Conservation (phyloP, 2,797 vertebrate genomes). For the Valencia hispanica region DNA sequence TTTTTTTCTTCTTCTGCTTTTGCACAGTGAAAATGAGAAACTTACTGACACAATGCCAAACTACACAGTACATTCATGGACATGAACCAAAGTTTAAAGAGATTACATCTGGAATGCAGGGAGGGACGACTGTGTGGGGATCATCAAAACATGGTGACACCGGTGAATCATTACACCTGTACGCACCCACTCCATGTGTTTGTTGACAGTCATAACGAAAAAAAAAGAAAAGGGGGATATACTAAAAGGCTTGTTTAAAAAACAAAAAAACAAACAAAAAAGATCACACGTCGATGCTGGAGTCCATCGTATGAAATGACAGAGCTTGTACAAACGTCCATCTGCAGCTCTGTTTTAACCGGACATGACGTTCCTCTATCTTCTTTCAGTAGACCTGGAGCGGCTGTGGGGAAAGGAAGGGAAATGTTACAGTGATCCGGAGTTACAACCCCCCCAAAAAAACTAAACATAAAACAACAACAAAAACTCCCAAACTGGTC, state of each 20-base stretch:
- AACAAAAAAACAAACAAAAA: slow-evolving; percentile 23
- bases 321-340: slow-evolving; percentile 49
- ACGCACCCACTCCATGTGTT: slow-evolving; percentile 51
- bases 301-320: slow-evolving; percentile 62
- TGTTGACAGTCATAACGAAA: slow-evolving; percentile 42
- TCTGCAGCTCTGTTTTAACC: slow-evolving; percentile 51
- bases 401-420: slow-evolving; percentile 77
- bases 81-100: slow-evolving; percentile 38
- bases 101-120: slow-evolving; percentile 72
- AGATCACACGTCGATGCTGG: slow-evolving; percentile 39
- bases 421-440: background rate
- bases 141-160: slow-evolving; percentile 28
- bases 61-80: slow-evolving; percentile 66
- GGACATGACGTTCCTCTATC: slow-evolving; percentile 74
- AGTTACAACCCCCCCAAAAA: background rate
- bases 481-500: background rate
- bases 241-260: slow-evolving; percentile 72
- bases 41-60: slow-evolving; percentile 48
- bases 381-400: slow-evolving; percentile 96
- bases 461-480: background rate
- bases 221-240: slow-evolving; percentile 47
- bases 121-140: slow-evolving; percentile 41
- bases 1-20: slow-evolving; percentile 23
- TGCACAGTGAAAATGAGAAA: slow-evolving; percentile 48
- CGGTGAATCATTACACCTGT: slow-evolving; percentile 39